phyloP scores from a whole-genome alignment of 2,888 invertebrate genomes.

The Mylabris sibirica region DNA sequence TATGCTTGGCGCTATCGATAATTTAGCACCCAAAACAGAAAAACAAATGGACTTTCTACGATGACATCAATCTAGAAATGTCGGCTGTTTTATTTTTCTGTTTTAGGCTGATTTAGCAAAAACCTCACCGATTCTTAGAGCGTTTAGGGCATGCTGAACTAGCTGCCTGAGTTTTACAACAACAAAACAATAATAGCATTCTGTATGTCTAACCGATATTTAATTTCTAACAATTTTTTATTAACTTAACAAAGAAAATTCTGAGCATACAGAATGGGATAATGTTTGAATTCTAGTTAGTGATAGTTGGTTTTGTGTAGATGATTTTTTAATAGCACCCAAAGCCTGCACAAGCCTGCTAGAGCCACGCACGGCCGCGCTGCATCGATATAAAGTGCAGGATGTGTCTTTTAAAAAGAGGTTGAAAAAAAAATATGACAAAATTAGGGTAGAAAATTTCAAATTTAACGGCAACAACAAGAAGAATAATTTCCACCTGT shows the following conservation, averaged over 20 bases:
- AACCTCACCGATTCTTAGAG: background rate
- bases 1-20: slow-evolving; percentile 57
- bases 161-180: slow-evolving; percentile 46
- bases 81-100: background rate
- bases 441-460: slow-evolving; percentile 35
- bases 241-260: slow-evolving; percentile 34
- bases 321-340: slow-evolving; percentile 53
- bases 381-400: slow-evolving; percentile 51
- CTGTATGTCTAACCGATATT: slow-evolving; percentile 55
- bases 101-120: slow-evolving; percentile 10
- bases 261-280: slow-evolving; percentile 59
- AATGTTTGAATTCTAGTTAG: slow-evolving; percentile 54
- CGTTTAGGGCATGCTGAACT: slow-evolving; percentile 55
- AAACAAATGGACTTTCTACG: slow-evolving; percentile 16
- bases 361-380: slow-evolving; percentile 61
- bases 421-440: background rate
- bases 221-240: slow-evolving; percentile 22
- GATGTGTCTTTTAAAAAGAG: slow-evolving; percentile 40
- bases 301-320: slow-evolving; percentile 53
- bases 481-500: slow-evolving; percentile 47
- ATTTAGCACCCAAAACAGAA: slow-evolving; percentile 31
- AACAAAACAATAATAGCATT: slow-evolving; percentile 49
- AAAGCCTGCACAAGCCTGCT: slow-evolving; percentile 61
- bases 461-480: slow-evolving; percentile 16
- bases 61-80: too few relatives aligned